Conservation (phyloP, 2,113 vertebrate genomes). For the Orycteropus afer region DNA sequence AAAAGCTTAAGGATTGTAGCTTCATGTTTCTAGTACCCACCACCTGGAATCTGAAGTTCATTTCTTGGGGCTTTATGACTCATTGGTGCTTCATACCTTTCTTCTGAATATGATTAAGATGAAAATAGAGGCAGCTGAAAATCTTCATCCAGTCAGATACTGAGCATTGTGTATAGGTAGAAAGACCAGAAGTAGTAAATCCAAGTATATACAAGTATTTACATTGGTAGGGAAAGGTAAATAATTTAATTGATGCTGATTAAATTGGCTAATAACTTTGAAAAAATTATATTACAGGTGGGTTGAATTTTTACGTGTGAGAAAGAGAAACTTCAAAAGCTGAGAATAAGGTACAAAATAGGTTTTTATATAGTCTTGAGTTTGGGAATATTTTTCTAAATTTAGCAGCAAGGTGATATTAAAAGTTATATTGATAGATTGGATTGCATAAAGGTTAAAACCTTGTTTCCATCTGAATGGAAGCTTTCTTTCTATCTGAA, state of each 20-base stretch:
- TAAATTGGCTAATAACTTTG: background rate
- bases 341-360: background rate
- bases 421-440: constrained; percentile 32
- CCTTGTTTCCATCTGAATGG: constrained; percentile 4
- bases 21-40: background rate
- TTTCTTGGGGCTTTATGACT: too few species aligned
- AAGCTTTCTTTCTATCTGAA: too few species aligned
- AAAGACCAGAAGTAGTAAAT: constrained; percentile 15
- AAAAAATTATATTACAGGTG: background rate
- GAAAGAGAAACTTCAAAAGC: background rate
- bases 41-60: background rate
- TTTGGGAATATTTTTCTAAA: constrained; percentile 26
- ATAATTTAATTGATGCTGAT: constrained; percentile 2
- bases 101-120: constrained; percentile 2
- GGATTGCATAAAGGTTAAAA: constrained; percentile 6
- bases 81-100: background rate
- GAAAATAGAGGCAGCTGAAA: background rate
- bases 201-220: background rate
- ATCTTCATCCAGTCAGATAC: background rate
- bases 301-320: constrained; percentile 35
- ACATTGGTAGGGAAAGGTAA: background rate
- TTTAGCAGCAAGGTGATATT: background rate
- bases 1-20: constrained; percentile 39
- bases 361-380: constrained; percentile 28
- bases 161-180: background rate